A percentile compares a stretch with the other conserved stretches of the same genome.
These are phyloP conservation scores for Alviniconcha marisindica DNA, from an alignment of 1,140 invertebrate species.

Conservation along the genomic window DNA sequence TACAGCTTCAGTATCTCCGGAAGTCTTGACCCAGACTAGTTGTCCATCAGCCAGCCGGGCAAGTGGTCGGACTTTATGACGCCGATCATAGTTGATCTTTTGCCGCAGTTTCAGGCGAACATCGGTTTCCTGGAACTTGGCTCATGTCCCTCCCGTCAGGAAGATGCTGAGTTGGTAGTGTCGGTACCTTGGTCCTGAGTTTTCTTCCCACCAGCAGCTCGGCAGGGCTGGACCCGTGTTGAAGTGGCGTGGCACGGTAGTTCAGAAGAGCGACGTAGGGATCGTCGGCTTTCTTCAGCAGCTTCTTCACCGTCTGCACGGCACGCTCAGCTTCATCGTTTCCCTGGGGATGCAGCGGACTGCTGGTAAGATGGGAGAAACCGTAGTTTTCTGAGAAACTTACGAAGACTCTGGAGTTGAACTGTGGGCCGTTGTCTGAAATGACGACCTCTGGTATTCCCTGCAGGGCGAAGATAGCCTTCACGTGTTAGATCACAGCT, in stretches of 20 bases:
- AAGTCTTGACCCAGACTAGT: background rate
- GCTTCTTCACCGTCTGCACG: too few species aligned
- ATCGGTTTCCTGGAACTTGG: constrained; percentile 33
- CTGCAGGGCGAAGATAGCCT: constrained; percentile 47
- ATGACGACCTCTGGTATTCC: constrained; percentile 73
- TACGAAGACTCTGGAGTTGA: constrained; percentile 72
- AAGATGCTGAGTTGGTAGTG: too few species aligned
- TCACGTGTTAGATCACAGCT: constrained; percentile 37
- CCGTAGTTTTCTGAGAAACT: constrained; percentile 72
- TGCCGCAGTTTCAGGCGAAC: background rate
- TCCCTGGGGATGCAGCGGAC: constrained; percentile 52
- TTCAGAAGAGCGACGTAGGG: too few species aligned
- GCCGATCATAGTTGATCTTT: background rate
- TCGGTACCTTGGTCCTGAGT: constrained; percentile 63
- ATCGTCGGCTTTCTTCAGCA: too few species aligned
- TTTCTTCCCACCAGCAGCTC: too few species aligned
- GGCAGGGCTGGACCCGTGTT: too few species aligned
- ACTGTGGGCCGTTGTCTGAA: constrained; percentile 76
- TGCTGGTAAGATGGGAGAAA: constrained; percentile 62
- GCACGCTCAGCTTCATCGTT: constrained; percentile 53
- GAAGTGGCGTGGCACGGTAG: too few species aligned
- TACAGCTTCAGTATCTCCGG: background rate
- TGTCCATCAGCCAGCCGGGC: background rate
- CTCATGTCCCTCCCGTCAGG: too few species aligned
- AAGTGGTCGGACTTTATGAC: background rate